Base-by-base conservation (phyloP, 2,888 invertebrate genomes). In the Sinohyriopsis cumingii region DNA sequence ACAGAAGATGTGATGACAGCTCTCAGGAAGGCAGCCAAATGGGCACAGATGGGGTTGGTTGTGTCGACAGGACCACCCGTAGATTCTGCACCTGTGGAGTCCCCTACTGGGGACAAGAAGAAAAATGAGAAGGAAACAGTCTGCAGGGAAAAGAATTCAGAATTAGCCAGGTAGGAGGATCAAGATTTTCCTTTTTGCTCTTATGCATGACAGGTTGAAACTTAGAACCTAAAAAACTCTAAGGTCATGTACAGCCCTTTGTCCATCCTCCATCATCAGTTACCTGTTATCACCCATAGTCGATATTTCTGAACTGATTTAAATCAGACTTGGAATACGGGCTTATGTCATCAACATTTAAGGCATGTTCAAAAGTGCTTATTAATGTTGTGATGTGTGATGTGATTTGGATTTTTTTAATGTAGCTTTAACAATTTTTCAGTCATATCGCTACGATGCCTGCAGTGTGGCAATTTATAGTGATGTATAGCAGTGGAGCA, bases 41-140 rank as follows among this genome's bases (percentile, higher is more conserved):
- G 89, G 87, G 89, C 90, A 45, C 89, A 89, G 83, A 84, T 86
- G 76, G 90, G 90, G 0, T 80, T 89, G 28, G 85, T 90, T 6
- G 87, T 89, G 12, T 89, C 90, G 25, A 87, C 89, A 20, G 87
- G 87, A 5, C 86, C 89, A 5, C 88, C 89, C 5, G 78, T 83
- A 19, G 87, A 89, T n/a, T 78, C 72, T 7, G 73, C 75, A 5
- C 74, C 75, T 12, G 62, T 81, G 6, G 86, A 86, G 45, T 71
- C 80, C 2, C 75, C 80, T 19, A 69, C 75, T 19, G 80, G 80
- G 18, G 87, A 89, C 72, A 87, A 87, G 78, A 87, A 87, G 75
- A 89, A 89, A 76, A 85, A 83, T 22, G 85, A 86, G 5, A 78
- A 82, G 24, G 89, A 90, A 33, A 82, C 86, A 18, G 78, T 87